These are phyloP conservation scores for Gerris buenoi DNA, from an alignment of 1,140 invertebrate genomes.

Conservation along the genomic window DNA sequence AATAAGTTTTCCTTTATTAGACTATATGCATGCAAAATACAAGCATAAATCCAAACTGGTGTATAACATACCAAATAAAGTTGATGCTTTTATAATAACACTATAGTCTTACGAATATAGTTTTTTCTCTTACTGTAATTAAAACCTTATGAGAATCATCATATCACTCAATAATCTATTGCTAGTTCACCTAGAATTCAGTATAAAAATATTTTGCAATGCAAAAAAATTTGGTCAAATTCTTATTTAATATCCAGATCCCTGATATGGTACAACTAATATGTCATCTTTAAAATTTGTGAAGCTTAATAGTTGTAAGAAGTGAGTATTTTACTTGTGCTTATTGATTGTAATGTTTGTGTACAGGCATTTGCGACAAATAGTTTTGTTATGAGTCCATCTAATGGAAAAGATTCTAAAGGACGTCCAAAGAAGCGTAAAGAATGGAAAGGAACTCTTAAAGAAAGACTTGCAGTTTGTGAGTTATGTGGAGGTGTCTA, in stretches of 20 bases:
- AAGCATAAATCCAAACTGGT: no score
- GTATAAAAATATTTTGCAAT: no score
- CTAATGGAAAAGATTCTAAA: slow-evolving; percentile 9
- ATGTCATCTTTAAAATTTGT: not conserved
- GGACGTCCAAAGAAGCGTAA: slow-evolving; percentile 41
- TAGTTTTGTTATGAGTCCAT: slow-evolving; percentile 33
- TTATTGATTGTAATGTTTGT: not conserved
- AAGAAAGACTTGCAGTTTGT: slow-evolving; percentile 48
- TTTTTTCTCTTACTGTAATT: no score
- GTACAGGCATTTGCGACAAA: slow-evolving; percentile 23
- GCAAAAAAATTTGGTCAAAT: not conserved
- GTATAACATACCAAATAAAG: no score
- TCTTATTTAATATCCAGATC: not conserved
- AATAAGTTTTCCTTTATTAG: no score
- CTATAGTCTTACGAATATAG: no score
- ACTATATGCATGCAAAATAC: no score
- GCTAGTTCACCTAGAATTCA: no score
- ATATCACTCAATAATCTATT: no score
- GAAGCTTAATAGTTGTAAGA: not conserved
- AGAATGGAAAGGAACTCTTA: slow-evolving; percentile 32
- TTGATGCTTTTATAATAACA: no score
- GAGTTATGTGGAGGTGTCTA: slow-evolving; percentile 69
- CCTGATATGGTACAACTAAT: not conserved
- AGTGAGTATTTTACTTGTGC: slow-evolving; percentile 25
- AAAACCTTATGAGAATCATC: no score